phyloP scores from a whole-genome alignment of 2,888 invertebrate genomes.

The Eledona agricola region DNA sequence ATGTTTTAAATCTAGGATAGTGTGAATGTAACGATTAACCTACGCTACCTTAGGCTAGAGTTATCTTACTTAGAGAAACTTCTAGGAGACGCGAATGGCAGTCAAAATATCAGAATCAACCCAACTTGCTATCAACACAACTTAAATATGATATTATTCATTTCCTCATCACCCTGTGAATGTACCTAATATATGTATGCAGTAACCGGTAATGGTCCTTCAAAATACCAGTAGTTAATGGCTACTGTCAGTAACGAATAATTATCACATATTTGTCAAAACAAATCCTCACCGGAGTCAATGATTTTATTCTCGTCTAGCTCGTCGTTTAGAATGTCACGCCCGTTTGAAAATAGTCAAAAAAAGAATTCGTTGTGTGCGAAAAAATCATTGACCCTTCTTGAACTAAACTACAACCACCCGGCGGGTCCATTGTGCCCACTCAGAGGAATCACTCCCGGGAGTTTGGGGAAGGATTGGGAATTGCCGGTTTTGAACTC shows the following conservation, averaged over 20 bases:
- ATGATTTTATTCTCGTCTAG: conserved; percentile 18
- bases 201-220: conserved; percentile 28
- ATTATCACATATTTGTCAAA: conserved; percentile 31
- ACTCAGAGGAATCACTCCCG: conserved; percentile 78
- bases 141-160: conserved; percentile 26
- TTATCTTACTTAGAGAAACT: conserved; percentile 20
- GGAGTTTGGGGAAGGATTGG: conserved; percentile 70
- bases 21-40: conserved; percentile 5
- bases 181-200: too few relatives aligned
- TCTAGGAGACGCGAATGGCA: conserved; percentile 22
- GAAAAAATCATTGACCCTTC: conserved; percentile 21
- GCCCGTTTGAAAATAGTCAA: conserved; percentile 5
- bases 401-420: conserved; percentile 65
- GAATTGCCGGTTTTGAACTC: conserved; percentile 58
- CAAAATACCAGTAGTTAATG: too few relatives aligned
- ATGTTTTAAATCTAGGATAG: conserved; percentile 5
- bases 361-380: neutral
- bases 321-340: conserved; percentile 18
- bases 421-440: conserved; percentile 77
- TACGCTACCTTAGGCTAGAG: conserved; percentile 12
- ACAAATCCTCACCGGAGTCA: conserved; percentile 22
- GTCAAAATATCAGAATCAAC: conserved; percentile 19
- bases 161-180: conserved; percentile 31
- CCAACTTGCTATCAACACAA: conserved; percentile 4
- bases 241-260: conserved; percentile 20